Percentiles rank a stretch among this genome's conserved stretches.
Conservation (phyloP, 2,888 invertebrate species). For the Mongoloraphidia duomilia region DNA sequence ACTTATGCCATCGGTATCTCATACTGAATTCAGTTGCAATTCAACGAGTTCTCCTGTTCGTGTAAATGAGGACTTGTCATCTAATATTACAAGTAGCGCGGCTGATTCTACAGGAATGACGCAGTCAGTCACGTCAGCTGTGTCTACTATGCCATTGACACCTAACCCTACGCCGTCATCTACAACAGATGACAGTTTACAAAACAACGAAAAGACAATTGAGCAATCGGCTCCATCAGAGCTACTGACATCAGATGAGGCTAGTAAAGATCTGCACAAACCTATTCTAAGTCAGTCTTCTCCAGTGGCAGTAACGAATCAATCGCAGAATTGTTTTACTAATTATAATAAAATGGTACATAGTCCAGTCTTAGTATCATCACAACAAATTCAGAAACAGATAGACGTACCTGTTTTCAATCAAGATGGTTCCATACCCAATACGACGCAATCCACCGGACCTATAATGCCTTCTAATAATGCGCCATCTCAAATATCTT, state of each 20-base stretch:
- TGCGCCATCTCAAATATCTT: too few species aligned
- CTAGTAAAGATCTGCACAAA: too few species aligned
- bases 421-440: conserved; percentile 5
- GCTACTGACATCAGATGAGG: too few species aligned
- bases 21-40: conserved; percentile 12
- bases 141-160: conserved; percentile 22
- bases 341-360: background rate
- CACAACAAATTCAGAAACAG: background rate
- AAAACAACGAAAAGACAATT: conserved; percentile 12
- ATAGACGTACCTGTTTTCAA: conserved; percentile 7
- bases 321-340: background rate
- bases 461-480: too few species aligned
- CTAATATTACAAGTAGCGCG: conserved; percentile 29
- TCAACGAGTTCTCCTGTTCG: conserved; percentile 11
- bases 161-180: conserved; percentile 28
- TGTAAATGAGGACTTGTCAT: conserved; percentile 12
- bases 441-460: background rate
- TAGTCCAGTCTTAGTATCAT: background rate
- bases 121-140: conserved; percentile 19
- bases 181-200: conserved; percentile 26
- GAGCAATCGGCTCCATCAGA: too few species aligned
- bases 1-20: conserved; percentile 16
- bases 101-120: conserved; percentile 23
- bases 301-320: background rate
- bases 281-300: too few species aligned